Percentiles rank a stretch among this genome's conserved stretches.
Evolutionary conservation across 2,113 vertebrate species (phyloP).

Genomic region (Rhagologus leucostigma): DNA sequence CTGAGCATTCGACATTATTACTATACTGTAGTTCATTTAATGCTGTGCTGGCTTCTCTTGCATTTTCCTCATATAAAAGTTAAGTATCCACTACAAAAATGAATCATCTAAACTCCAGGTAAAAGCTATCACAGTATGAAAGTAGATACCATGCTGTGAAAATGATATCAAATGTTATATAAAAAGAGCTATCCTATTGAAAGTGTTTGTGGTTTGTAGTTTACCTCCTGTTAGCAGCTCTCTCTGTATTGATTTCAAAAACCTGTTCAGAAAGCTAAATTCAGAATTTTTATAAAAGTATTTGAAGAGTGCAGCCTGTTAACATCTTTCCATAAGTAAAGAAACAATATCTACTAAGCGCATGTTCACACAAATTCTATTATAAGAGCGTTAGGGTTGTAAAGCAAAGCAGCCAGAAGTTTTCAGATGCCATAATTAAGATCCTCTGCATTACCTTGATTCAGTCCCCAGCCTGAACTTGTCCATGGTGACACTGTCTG

Average conservation of each 20-base stretch:
- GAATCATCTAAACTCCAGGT: conserved; percentile 75
- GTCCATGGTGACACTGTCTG: background rate
- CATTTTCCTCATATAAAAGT: conserved; percentile 73
- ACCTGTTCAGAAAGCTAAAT: conserved; percentile 67
- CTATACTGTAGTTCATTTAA: conserved; percentile 58
- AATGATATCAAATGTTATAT: conserved; percentile 75
- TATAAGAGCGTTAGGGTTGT: background rate
- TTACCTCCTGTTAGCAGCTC: conserved; percentile 68
- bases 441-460: background rate
- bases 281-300: conserved; percentile 38
- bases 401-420: background rate
- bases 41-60: conserved; percentile 66
- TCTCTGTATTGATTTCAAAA: conserved; percentile 73
- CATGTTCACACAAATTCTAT: background rate
- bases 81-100: conserved; percentile 76
- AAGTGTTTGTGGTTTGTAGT: conserved; percentile 69
- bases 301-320: conserved; percentile 27
- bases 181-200: conserved; percentile 72
- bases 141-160: conserved; percentile 72
- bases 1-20: conserved; percentile 40
- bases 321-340: conserved; percentile 29
- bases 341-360: background rate
- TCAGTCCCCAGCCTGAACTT: background rate
- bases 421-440: background rate
- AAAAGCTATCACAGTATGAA: conserved; percentile 73